Evolutionary conservation across 2,888 invertebrate species (phyloP), one percentile per base, ranked within the genome.

Genomic region (Drosophila tanythrix): DNA sequence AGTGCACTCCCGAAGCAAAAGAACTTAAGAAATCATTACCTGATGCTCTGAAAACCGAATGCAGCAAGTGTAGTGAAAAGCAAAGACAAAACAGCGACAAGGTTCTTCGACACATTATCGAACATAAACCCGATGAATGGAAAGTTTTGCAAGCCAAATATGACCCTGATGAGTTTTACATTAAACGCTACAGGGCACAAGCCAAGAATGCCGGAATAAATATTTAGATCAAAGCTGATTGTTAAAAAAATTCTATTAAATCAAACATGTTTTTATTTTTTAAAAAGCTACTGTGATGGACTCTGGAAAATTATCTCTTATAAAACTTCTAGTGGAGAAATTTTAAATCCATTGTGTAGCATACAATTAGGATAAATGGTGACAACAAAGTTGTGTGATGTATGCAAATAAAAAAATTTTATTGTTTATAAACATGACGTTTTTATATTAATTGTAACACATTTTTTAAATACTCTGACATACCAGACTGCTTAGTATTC

Each of bases 21-120:
- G 95, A 95, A 91, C 93, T 96, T 15, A 96, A 95, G 93, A 94
- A 96, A 95, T 93, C 94, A 2, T 93, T 97, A 2, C 96, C 96
- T 0, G 97, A 97, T 77, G 97, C 97, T 0, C 92, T 96, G 50
- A 93, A 94, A 76, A 95, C 94, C 4, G 95, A 95, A 58, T 97
- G 96, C 91, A 83, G 89, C 62, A 95, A 96, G 90, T 97, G 96
- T 90, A 95, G 95, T 33, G 95, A 95, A 40, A 94, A 94, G 31
- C 96, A 96, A 90, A 95, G 94, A 87, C 90, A 92, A 5, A 95
- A 95, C 51, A 94, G 95, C 53, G 95, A 95, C 81, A 95, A 94
- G 76, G 95, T 96, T 8, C 94, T 97, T 38, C 94, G 95, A 25
- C 95, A 94, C 85, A 93, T 97, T 74, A 95, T 96, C 78, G 94